Evolutionary conservation across 64 coral and sea anemone species (phyloP), one percentile per base, ranked within the genome.

Genomic region (Actinia equina): DNA sequence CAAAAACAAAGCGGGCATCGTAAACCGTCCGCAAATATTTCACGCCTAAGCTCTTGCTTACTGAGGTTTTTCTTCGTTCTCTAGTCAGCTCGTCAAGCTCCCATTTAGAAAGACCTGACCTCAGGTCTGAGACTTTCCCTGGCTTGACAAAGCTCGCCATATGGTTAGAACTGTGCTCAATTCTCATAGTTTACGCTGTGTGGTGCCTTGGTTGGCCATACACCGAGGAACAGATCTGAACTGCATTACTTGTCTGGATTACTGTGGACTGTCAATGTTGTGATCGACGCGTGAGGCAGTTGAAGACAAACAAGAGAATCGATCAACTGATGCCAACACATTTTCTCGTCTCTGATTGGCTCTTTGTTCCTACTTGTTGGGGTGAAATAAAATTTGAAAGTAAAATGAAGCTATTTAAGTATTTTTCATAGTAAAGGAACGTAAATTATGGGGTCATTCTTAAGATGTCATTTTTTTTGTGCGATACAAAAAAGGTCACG

Each of bases 1-100:
- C 93, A 94, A 59, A 98, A 98, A 61, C 93, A 92, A 27, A 98
- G 78, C 43, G 93, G 88, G 83, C 96, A 98, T 82, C 92, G 87
- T 3, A 98, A 37, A 87, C 70, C 86, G 63, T 98, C 93, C 8
- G 96, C 93, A 7, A 94, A 64, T 27, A 77, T 82, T 79, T 98
- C 96, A 44, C 96, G 87, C 52, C 91, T 58, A 43, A 98, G 84
- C 77, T 94, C 93, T 43, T 80, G 26, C 89, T 98, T 94, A 82
- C 56, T 94, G 77, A 92, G 23, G 5, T 78, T 77, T 13, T 77
- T 4, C 93, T 89, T 20, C 96, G 85, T 44, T 92, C 80, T 30
- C 52, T 89, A 17, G 69, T 84, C 17, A 94, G 45, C 23, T 94
- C 92, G 17, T 92, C 89, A 63, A 86, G 79, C 19, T 96, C 94